phyloP scores from a whole-genome alignment of 2,888 invertebrate species.

The Andrena camellia region DNA sequence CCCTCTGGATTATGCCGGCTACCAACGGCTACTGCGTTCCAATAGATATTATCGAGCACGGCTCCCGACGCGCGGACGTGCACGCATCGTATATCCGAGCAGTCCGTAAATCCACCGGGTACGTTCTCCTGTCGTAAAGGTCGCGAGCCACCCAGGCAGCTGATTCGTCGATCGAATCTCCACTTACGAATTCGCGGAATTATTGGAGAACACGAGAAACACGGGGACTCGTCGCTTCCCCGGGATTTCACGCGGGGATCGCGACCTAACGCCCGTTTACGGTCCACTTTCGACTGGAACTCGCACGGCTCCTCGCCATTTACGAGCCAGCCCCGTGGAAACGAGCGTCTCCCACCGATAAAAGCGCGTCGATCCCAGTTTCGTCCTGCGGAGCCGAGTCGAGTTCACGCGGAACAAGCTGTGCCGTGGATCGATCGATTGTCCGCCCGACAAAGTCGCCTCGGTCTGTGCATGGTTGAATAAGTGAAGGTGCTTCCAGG shows the following conservation, averaged over 20 bases:
- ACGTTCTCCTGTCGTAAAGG: not conserved
- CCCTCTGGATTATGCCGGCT: conserved; percentile 15
- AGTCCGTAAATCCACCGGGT: conserved; percentile 1
- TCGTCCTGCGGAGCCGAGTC: not conserved
- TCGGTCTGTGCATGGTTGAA: conserved; percentile 46
- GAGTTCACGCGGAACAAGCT: conserved; percentile 42
- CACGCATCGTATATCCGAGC: not conserved
- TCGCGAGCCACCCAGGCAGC: not conserved
- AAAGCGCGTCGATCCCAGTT: too few relatives aligned
- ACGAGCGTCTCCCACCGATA: too few relatives aligned
- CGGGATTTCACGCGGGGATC: too few relatives aligned
- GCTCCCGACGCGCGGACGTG: not conserved
- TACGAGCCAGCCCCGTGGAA: too few relatives aligned
- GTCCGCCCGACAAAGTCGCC: conserved; percentile 35
- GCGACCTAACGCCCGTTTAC: too few relatives aligned
- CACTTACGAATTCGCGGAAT: too few relatives aligned
- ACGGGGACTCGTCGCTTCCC: too few relatives aligned
- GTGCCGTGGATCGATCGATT: conserved; percentile 33
- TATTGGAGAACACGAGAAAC: too few relatives aligned
- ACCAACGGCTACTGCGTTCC: conserved; percentile 10
- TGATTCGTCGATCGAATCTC: too few relatives aligned
- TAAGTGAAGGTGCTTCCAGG: conserved; percentile 58
- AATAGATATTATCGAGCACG: not conserved
- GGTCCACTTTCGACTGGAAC: too few relatives aligned
- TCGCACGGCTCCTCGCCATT: too few relatives aligned